These are phyloP conservation scores for Neogobius melanostomus DNA, from an alignment of 2,113 vertebrate species.

Conservation along the genomic window DNA sequence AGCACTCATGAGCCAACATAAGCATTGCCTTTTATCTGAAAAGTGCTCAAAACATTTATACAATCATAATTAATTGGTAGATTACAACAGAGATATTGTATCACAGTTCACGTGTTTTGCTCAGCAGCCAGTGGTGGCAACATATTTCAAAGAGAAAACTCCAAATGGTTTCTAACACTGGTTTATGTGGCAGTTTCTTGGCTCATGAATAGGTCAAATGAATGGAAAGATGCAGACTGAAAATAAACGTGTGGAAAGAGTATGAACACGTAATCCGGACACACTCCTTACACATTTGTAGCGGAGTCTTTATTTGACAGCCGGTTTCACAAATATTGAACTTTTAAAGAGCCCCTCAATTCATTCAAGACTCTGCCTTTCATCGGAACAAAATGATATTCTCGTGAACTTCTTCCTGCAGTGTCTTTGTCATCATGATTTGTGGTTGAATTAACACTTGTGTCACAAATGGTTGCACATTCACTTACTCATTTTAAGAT, in stretches of 20 bases:
- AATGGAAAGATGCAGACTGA: background rate
- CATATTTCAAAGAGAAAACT: background rate
- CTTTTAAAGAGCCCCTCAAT: too few species aligned
- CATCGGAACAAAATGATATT: too few species aligned
- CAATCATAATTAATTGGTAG: background rate
- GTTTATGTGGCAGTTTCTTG: background rate
- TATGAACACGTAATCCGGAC: too few species aligned
- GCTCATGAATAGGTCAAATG: background rate
- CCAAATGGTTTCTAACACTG: background rate
- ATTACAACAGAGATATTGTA: background rate
- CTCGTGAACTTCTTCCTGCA: background rate
- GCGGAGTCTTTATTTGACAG: too few species aligned
- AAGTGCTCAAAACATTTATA: background rate
- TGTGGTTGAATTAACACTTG: background rate
- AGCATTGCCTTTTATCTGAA: background rate
- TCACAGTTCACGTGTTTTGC: background rate
- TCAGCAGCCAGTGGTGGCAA: too few species aligned
- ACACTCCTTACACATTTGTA: too few species aligned
- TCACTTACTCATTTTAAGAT: background rate
- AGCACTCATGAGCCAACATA: background rate
- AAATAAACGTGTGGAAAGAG: too few species aligned
- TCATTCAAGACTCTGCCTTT: too few species aligned
- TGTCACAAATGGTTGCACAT: background rate
- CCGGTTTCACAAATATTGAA: too few species aligned
- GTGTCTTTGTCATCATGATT: background rate